Evolutionary conservation across 2,113 vertebrate genomes (phyloP).

Genomic region (Oxygymnocypris stewartii): DNA sequence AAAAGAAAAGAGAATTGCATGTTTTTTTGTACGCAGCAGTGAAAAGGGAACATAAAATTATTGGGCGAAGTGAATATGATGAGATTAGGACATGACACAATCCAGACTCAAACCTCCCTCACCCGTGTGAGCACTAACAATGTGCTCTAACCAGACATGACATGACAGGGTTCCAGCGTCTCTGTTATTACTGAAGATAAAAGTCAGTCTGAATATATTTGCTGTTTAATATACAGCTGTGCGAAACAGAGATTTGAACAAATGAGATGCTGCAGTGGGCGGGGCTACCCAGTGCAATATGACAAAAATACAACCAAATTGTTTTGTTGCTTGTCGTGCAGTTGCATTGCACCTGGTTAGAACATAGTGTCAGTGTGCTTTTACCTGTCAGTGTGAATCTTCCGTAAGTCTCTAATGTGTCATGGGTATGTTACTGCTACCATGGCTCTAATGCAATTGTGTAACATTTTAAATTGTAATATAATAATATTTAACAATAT

Average conservation of each 20-base stretch:
- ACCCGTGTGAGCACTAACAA: neutral
- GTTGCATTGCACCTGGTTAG: constrained; percentile 5
- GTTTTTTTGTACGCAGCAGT: neutral
- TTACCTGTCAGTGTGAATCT: constrained; percentile 1
- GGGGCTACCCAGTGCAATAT: neutral
- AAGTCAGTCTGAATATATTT: neutral
- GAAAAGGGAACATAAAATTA: neutral
- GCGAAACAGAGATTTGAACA: neutral
- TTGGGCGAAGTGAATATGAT: neutral
- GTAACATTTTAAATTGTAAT: too few relatives aligned
- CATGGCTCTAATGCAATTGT: neutral
- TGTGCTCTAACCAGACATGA: neutral
- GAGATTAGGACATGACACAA: neutral
- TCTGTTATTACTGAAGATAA: neutral
- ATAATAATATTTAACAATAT: too few relatives aligned
- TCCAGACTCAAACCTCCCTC: neutral
- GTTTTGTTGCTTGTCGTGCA: neutral
- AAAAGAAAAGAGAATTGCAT: constrained; percentile 35
- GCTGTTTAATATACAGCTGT: neutral
- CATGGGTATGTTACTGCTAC: neutral
- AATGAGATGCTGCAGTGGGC: neutral
- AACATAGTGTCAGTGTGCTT: neutral
- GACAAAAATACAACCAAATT: constrained; percentile 9
- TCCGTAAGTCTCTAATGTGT: neutral
- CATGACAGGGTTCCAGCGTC: neutral